Evolutionary conservation across 2,888 invertebrate genomes (phyloP), one percentile per base, ranked within the genome.

Genomic region (Gortyna flavago): DNA sequence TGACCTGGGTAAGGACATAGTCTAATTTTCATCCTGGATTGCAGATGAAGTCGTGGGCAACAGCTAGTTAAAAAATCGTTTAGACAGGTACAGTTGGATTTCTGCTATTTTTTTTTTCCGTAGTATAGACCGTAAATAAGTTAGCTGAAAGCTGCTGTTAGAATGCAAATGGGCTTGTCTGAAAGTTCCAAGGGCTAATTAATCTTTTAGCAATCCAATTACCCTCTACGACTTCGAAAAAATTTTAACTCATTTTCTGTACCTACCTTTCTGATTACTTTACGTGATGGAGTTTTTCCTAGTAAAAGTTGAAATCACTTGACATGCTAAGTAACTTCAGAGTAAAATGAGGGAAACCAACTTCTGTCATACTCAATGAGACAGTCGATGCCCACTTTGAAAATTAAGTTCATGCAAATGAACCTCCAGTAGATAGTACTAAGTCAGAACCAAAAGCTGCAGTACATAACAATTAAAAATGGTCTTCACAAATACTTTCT

Each of bases 401-500:
- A 83, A 80, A 83, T 83, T 80, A 85, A 86, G 73, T 86, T 77
- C 73, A 87, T 85, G 85, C 75, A 83, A 88, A 88, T 83, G 76
- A 84, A 67, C 35, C 0, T 35, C 2, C 44, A 59, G 18, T 38
- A 7, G 77, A 54, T 59, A 61, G 62, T 72, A 51, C 64, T 54
- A 48, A 67, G 77, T 80, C 72, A 71, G 81, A 80, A 78, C 73
- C 69, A 85, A 82, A 76, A 80, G 79, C 79, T 87, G 87, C 78
- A 80, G 87, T 82, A 84, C 86, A 89, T 85, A 88, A 83, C 89
- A 92, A 94, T 93, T 92, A 93, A 93, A 93, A 93, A 89, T 89
- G 81, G 86, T 89, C 90, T 87, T 88, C 77, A 89, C 91, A 88
- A 90, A 91, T 87, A 92, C 94, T 94, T 94, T 94, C 94, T 93